Conservation (phyloP, 1,140 invertebrate genomes). For the Ceratosolen fusciceps region DNA sequence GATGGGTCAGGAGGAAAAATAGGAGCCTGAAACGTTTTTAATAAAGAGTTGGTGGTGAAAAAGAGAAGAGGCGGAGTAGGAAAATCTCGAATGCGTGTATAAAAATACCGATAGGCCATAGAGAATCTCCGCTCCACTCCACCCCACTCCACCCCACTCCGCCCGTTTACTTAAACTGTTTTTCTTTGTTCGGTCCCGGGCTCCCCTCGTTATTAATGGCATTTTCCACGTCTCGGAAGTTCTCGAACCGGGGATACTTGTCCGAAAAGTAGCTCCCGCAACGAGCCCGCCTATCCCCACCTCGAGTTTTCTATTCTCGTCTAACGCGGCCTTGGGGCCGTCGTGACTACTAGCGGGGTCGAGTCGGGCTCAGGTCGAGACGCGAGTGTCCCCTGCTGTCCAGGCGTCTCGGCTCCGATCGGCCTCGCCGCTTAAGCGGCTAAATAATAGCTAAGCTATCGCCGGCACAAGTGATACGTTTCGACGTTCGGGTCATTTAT, state of each 20-base stretch:
- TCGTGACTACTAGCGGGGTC: neutral
- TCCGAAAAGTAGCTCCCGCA: no score
- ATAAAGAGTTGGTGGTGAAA: neutral
- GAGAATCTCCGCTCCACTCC: neutral
- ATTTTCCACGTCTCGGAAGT: neutral
- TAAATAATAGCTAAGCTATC: no score
- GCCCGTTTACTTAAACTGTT: slow-evolving; percentile 7
- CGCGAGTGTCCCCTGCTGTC: no score
- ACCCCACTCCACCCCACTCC: neutral
- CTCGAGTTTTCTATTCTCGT: slow-evolving; percentile 19
- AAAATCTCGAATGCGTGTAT: neutral
- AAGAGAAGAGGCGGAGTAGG: neutral
- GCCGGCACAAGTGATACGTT: no score
- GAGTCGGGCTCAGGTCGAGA: neutral
- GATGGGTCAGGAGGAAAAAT: no score
- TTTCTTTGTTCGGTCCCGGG: neutral
- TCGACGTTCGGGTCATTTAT: no score
- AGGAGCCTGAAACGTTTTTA: neutral
- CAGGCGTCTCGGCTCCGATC: no score
- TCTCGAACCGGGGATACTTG: neutral
- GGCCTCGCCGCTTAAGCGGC: no score
- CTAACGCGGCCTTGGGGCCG: neutral
- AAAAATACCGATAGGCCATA: neutral
- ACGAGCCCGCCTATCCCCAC: neutral
- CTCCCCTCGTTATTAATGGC: slow-evolving; percentile 1